Conservation (phyloP, 1,140 invertebrate genomes). For the Planococcus citri region DNA sequence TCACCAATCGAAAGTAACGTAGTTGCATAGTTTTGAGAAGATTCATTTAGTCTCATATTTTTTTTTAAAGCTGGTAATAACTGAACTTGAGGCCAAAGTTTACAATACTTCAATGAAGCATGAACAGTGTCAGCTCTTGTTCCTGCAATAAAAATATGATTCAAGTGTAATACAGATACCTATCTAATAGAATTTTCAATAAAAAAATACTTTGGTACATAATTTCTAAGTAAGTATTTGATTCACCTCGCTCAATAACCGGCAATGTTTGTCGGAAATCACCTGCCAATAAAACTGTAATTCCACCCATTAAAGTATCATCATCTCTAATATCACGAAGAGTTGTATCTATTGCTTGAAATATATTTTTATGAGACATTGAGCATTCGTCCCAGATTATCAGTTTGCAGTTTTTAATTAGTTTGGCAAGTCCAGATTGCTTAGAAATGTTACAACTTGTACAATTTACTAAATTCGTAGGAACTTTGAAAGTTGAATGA, state of each 20-base stretch:
- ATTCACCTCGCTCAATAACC: slow-evolving; percentile 35
- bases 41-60: slow-evolving; percentile 12
- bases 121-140: slow-evolving; percentile 26
- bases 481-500: slow-evolving; percentile 39
- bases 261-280: slow-evolving; percentile 36
- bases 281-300: slow-evolving; percentile 25
- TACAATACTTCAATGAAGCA: no score
- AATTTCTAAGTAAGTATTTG: slow-evolving; percentile 26
- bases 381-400: slow-evolving; percentile 32
- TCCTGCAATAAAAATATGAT: slow-evolving; percentile 29
- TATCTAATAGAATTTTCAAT: slow-evolving; percentile 34
- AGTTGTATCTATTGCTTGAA: slow-evolving; percentile 30
- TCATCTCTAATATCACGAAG: slow-evolving; percentile 22
- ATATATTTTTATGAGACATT: slow-evolving; percentile 13
- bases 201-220: slow-evolving; percentile 33
- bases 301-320: slow-evolving; percentile 23
- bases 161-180: slow-evolving; percentile 25
- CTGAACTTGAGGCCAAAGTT: no score
- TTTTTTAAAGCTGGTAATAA: slow-evolving; percentile 27
- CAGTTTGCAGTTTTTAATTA: slow-evolving; percentile 30
- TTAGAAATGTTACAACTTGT: slow-evolving; percentile 33
- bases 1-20: no score
- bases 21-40: no score
- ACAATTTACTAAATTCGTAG: slow-evolving; percentile 29
- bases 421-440: slow-evolving; percentile 26